phyloP scores from a whole-genome alignment of 2,888 invertebrate species.

The Chrysodeixis includens region DNA sequence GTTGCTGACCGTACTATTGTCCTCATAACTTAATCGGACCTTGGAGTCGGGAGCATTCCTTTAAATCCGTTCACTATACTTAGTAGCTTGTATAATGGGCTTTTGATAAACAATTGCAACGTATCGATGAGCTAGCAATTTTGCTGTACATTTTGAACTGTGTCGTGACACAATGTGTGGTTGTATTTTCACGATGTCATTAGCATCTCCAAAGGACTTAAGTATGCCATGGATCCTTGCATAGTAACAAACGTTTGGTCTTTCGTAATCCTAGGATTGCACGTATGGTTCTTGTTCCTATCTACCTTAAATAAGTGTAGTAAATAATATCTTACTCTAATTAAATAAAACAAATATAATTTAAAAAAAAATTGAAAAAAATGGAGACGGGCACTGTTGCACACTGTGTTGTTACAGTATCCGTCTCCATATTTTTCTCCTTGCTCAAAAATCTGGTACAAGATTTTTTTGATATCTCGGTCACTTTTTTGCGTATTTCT shows the following conservation, averaged over 20 bases:
- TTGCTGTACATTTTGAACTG: background rate
- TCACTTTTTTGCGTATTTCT: background rate
- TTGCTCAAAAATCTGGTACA: too few relatives aligned
- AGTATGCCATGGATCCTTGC: background rate
- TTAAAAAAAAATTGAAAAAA: too few relatives aligned
- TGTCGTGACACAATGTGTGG: background rate
- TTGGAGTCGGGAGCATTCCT: conserved; percentile 61
- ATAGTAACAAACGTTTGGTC: background rate
- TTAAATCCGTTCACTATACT: conserved; percentile 56
- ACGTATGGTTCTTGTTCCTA: background rate
- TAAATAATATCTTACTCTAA: too few relatives aligned
- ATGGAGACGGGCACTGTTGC: too few relatives aligned
- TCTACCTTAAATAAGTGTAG: too few relatives aligned
- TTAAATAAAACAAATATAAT: too few relatives aligned
- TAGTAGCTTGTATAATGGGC: conserved; percentile 23
- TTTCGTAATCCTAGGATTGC: background rate
- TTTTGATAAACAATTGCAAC: conserved; percentile 3
- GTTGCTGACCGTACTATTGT: too few relatives aligned
- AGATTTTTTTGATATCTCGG: background rate
- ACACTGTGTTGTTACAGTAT: too few relatives aligned
- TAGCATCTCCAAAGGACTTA: background rate
- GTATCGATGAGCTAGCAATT: background rate
- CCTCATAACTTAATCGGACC: conserved; percentile 58
- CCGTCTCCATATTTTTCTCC: too few relatives aligned
- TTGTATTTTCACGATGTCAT: background rate